A percentile compares a stretch with the other conserved stretches of the same genome.
phyloP scores from a whole-genome alignment of 2,888 invertebrate species.

The Stramonita haemastoma region DNA sequence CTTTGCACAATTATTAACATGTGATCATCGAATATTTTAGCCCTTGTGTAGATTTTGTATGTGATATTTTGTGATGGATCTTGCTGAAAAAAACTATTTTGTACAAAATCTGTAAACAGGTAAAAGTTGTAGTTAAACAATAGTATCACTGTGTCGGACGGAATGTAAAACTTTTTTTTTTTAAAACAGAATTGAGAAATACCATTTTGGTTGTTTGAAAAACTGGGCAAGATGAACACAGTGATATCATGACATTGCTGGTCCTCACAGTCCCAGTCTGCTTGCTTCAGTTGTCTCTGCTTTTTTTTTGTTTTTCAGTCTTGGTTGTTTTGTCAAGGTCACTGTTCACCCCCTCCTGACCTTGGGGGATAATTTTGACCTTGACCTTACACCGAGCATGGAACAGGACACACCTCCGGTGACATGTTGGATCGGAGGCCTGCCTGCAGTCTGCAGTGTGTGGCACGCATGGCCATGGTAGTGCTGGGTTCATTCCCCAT shows the following conservation, averaged over 20 bases:
- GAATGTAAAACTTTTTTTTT: too few relatives aligned
- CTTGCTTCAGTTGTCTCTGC: constrained; percentile 28
- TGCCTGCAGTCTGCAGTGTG: constrained; percentile 40
- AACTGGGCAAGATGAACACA: not conserved
- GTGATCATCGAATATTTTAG: not conserved
- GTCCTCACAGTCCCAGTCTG: constrained; percentile 16
- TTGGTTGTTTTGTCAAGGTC: constrained; percentile 26
- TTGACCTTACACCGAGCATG: constrained; percentile 25
- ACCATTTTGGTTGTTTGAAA: not conserved
- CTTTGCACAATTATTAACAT: too few relatives aligned
- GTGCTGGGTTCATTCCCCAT: not conserved
- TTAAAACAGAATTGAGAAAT: too few relatives aligned
- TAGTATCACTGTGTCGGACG: too few relatives aligned
- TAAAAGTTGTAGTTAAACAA: too few relatives aligned
- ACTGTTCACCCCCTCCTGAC: not conserved
- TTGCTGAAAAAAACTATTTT: too few relatives aligned
- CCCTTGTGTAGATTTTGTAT: too few relatives aligned
- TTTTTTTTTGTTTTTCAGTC: not conserved
- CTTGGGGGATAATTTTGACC: not conserved
- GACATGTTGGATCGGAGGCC: constrained; percentile 58
- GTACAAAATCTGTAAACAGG: too few relatives aligned
- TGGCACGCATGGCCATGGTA: not conserved
- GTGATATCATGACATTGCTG: constrained; percentile 5
- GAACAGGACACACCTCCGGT: constrained; percentile 49
- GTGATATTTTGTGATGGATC: too few relatives aligned